Conservation (phyloP, 2,113 vertebrate species). For the Scatophagus argus region DNA sequence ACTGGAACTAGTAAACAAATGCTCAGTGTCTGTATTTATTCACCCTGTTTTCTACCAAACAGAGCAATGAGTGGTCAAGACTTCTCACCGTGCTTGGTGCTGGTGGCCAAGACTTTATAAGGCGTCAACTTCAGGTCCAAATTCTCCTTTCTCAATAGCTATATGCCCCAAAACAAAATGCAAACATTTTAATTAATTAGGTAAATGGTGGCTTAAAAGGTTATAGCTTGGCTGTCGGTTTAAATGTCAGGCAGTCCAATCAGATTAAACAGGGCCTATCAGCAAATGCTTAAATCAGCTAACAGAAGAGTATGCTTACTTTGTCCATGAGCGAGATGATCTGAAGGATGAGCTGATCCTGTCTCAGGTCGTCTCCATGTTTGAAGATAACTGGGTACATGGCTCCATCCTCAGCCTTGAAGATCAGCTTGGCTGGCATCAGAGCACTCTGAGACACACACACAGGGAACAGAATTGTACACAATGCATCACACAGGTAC, state of each 20-base stretch:
- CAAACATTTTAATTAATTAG: no score
- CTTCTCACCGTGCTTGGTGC: constrained; percentile 94
- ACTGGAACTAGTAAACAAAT: background rate
- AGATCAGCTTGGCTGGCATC: constrained; percentile 98
- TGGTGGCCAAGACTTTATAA: constrained; percentile 98
- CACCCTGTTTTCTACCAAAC: background rate
- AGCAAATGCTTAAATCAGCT: background rate
- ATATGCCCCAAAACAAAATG: background rate
- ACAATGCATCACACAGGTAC: background rate
- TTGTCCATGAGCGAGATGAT: constrained; percentile 99
- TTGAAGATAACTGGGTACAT: constrained; percentile 99
- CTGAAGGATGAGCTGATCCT: constrained; percentile 98
- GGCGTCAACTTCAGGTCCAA: constrained; percentile 97
- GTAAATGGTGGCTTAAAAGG: no score
- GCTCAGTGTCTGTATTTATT: background rate
- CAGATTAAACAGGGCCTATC: background rate
- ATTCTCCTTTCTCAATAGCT: constrained; percentile 97
- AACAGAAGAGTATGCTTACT: constrained; percentile 73
- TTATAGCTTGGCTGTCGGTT: no score
- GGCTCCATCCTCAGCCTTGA: constrained; percentile 94
- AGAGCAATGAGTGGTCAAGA: background rate
- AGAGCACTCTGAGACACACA: constrained; percentile 89
- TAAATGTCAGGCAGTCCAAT: background rate
- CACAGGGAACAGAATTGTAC: background rate
- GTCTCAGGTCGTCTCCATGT: constrained; percentile 96